These are phyloP conservation scores for Euplexia lucipara DNA, from an alignment of 2,888 invertebrate genomes.

Conservation along the genomic window DNA sequence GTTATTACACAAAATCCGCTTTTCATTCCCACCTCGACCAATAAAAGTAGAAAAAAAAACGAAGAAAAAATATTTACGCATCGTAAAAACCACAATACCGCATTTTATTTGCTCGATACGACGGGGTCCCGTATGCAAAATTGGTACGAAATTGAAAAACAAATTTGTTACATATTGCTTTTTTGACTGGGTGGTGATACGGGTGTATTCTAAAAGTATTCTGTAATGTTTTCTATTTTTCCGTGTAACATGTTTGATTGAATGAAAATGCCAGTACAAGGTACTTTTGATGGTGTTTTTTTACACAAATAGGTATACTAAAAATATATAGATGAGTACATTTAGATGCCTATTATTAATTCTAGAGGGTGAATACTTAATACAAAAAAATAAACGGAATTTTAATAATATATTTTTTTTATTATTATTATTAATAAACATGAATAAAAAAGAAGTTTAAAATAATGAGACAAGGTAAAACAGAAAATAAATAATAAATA, in stretches of 20 bases:
- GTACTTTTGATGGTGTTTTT: neutral
- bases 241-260: constrained; percentile 10
- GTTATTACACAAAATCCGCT: constrained; percentile 76
- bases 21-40: constrained; percentile 83
- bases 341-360: too few relatives aligned
- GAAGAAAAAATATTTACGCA: constrained; percentile 83
- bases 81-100: constrained; percentile 88
- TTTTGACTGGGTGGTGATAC: constrained; percentile 74
- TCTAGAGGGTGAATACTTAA: too few relatives aligned
- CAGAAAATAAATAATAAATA: too few relatives aligned
- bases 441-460: too few relatives aligned
- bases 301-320: neutral
- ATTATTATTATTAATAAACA: too few relatives aligned
- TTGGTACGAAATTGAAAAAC: constrained; percentile 91
- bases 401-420: too few relatives aligned
- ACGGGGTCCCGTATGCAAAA: constrained; percentile 87
- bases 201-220: constrained; percentile 71
- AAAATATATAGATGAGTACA: too few relatives aligned
- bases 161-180: constrained; percentile 91
- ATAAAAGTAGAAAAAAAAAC: constrained; percentile 78
- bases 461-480: too few relatives aligned
- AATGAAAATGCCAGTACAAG: constrained; percentile 27
- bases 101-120: constrained; percentile 84
- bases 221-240: constrained; percentile 15
- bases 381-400: too few relatives aligned